Conservation (phyloP, 1,140 invertebrate species). For the Bilobella aurantiaca region DNA sequence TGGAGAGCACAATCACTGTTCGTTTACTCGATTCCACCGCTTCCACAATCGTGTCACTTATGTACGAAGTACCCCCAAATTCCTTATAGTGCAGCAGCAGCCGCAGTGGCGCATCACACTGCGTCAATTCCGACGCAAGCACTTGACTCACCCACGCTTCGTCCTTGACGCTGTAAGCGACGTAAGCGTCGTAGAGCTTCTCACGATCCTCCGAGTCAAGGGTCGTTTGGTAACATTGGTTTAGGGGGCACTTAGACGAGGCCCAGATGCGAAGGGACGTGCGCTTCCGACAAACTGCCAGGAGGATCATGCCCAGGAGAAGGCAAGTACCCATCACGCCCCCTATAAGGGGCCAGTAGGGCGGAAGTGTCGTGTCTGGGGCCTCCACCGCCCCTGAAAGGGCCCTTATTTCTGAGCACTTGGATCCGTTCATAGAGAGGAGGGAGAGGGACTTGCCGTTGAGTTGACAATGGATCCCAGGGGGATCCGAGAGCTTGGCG, state of each 20-base stretch:
- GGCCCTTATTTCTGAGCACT: slow-evolving; percentile 37
- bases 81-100: slow-evolving; percentile 77
- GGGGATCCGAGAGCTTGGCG: slow-evolving; percentile 53
- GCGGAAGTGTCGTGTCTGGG: slow-evolving; percentile 29
- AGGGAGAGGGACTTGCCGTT: slow-evolving; percentile 30
- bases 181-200: slow-evolving; percentile 72
- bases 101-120: slow-evolving; percentile 45
- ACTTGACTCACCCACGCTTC: slow-evolving; percentile 77
- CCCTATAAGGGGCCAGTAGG: slow-evolving; percentile 35
- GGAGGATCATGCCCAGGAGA: neutral
- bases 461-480: slow-evolving; percentile 23
- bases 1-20: slow-evolving; percentile 79
- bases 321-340: slow-evolving; percentile 29
- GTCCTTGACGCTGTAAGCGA: slow-evolving; percentile 82
- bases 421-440: slow-evolving; percentile 36
- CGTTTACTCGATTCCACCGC: slow-evolving; percentile 78
- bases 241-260: slow-evolving; percentile 33
- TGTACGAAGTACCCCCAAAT: slow-evolving; percentile 68
- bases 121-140: slow-evolving; percentile 66
- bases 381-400: slow-evolving; percentile 35
- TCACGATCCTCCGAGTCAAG: slow-evolving; percentile 35
- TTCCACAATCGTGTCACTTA: slow-evolving; percentile 78
- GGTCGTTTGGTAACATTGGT: slow-evolving; percentile 30
- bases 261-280: slow-evolving; percentile 41
- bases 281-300: slow-evolving; percentile 39